Conservation (phyloP, 92 coral and sea anemone genomes). For the Montipora capitata region DNA sequence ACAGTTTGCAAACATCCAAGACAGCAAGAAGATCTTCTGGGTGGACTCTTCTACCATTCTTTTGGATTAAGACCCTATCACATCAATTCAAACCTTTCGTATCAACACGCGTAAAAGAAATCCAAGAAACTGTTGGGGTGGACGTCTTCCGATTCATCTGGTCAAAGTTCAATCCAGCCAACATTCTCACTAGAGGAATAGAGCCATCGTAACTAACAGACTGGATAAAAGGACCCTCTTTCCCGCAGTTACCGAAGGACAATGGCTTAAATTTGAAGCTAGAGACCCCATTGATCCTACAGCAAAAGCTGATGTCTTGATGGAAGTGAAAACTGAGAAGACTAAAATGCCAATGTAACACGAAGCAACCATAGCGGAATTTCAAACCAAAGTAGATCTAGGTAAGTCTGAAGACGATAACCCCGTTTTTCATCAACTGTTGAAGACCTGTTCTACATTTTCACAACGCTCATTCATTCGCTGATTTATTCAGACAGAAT, state of each 20-base stretch:
- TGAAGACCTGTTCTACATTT: slow-evolving; percentile 60
- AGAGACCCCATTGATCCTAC: slow-evolving; percentile 6
- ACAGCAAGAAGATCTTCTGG: slow-evolving; percentile 72
- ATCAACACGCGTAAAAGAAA: slow-evolving; percentile 72
- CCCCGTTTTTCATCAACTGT: slow-evolving; percentile 58
- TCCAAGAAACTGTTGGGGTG: slow-evolving; percentile 71
- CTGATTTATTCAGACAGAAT: slow-evolving; percentile 54
- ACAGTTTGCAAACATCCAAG: slow-evolving; percentile 35
- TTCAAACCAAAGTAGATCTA: background rate
- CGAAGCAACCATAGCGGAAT: background rate
- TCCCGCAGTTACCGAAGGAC: slow-evolving; percentile 37
- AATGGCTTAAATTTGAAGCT: slow-evolving; percentile 38
- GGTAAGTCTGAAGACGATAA: slow-evolving; percentile 41
- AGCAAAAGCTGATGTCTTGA: slow-evolving; percentile 5
- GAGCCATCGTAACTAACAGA: slow-evolving; percentile 29
- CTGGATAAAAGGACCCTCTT: slow-evolving; percentile 39
- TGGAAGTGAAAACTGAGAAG: slow-evolving; percentile 13
- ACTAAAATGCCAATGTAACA: background rate
- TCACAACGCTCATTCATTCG: background rate
- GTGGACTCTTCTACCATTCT: slow-evolving; percentile 75
- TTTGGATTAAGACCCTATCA: slow-evolving; percentile 74
- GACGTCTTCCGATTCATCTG: slow-evolving; percentile 71
- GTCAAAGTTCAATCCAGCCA: slow-evolving; percentile 79
- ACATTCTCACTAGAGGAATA: slow-evolving; percentile 77
- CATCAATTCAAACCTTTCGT: slow-evolving; percentile 69